Evolutionary conservation across 2,888 invertebrate species (phyloP).

Genomic region (Sericinus montela): DNA sequence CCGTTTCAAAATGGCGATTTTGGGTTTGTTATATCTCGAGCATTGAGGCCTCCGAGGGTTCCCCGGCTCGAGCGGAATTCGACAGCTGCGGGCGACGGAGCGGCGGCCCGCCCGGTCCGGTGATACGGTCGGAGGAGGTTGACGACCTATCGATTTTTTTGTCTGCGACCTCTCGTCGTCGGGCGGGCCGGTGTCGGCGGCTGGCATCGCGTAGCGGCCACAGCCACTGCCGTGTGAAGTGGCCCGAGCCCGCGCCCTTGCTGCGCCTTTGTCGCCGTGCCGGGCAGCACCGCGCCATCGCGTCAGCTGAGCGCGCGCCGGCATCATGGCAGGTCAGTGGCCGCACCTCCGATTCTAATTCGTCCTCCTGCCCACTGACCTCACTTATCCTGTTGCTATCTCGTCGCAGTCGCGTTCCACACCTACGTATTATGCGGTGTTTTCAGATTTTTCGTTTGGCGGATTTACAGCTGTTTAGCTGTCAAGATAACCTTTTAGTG

Average conservation of each 20-base stretch:
- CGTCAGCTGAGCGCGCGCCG: constrained; percentile 45
- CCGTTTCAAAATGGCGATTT: constrained; percentile 79
- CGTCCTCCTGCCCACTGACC: constrained; percentile 33
- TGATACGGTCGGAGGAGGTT: constrained; percentile 65
- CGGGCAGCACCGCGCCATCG: constrained; percentile 1
- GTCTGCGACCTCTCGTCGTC: constrained; percentile 72
- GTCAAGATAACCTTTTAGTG: constrained; percentile 20
- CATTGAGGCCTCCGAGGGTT: constrained; percentile 33
- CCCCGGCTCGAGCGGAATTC: constrained; percentile 28
- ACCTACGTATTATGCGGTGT: not conserved
- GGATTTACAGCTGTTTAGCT: constrained; percentile 17
- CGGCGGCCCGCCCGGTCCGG: constrained; percentile 56
- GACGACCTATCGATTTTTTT: constrained; percentile 78
- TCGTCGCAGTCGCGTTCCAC: not conserved
- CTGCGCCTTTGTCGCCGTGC: constrained; percentile 28
- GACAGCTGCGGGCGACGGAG: constrained; percentile 38
- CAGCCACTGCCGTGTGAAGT: constrained; percentile 26
- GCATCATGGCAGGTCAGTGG: constrained; percentile 54
- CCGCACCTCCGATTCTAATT: constrained; percentile 31
- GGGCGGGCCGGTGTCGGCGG: constrained; percentile 56
- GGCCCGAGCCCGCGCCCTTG: constrained; percentile 20
- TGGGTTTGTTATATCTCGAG: constrained; percentile 43
- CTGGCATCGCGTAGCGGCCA: constrained; percentile 29
- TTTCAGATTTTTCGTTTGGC: not conserved
- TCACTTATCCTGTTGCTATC: constrained; percentile 16